phyloP scores from a whole-genome alignment of 2,797 vertebrate species.

The Mareca penelope region DNA sequence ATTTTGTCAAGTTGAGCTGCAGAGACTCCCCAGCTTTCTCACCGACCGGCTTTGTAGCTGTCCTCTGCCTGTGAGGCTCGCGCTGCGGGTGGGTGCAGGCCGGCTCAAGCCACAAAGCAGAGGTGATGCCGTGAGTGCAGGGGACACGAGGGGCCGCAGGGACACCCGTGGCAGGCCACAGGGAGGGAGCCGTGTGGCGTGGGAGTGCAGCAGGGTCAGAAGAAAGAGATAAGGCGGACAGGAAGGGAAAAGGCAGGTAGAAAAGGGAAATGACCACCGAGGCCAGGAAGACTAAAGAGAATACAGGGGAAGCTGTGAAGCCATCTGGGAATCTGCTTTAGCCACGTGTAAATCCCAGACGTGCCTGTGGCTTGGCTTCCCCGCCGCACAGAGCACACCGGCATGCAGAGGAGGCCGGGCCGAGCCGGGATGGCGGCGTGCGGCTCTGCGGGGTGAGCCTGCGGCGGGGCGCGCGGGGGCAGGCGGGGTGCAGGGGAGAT shows the following conservation, averaged over 20 bases:
- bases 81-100: neutral
- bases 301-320: slow-evolving; percentile 59
- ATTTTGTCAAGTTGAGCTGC: neutral
- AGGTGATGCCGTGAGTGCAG: neutral
- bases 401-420: neutral
- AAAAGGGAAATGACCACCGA: slow-evolving; percentile 52
- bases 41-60: neutral
- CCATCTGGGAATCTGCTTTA: slow-evolving; percentile 69
- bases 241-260: slow-evolving; percentile 65
- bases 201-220: neutral
- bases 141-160: neutral
- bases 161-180: fast-evolving
- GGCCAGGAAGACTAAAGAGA: slow-evolving; percentile 60
- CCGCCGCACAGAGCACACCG: neutral
- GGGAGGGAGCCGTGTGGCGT: neutral
- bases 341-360: neutral
- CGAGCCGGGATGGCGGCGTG: neutral
- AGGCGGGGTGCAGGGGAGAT: neutral
- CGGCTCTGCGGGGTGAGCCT: slow-evolving; percentile 17
- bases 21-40: neutral
- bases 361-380: neutral
- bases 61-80: neutral
- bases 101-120: neutral
- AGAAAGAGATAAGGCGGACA: slow-evolving; percentile 37
- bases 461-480: fast-evolving